A percentile compares a stretch with the other conserved stretches of the same genome.
phyloP scores from a whole-genome alignment of 1,140 invertebrate genomes.

The Tigriopus japonicus region DNA sequence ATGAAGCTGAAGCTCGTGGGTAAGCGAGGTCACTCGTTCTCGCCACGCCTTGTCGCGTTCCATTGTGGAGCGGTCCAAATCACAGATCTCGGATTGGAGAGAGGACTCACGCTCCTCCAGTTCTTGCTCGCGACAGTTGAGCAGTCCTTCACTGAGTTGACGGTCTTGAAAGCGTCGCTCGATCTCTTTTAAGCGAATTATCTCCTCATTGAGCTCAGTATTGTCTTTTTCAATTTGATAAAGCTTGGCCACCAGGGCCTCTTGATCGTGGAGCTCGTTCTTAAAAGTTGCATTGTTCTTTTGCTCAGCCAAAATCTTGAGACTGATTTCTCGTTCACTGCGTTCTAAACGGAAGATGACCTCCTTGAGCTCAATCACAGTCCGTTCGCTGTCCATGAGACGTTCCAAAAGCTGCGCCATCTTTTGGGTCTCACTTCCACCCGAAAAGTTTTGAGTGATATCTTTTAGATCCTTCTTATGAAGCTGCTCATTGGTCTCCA shows the following conservation, averaged over 20 bases:
- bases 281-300: background rate
- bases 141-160: background rate
- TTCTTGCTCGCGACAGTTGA: background rate
- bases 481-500: no score
- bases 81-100: background rate
- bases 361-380: background rate
- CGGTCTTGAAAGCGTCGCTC: no score
- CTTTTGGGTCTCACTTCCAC: no score
- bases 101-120: background rate
- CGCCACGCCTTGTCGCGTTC: background rate
- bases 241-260: background rate
- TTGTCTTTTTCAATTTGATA: background rate
- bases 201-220: background rate
- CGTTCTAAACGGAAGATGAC: background rate
- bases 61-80: background rate
- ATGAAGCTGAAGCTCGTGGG: background rate
- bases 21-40: background rate
- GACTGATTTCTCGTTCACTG: background rate
- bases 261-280: background rate
- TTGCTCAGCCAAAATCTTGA: background rate
- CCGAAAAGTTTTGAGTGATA: no score
- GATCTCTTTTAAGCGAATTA: background rate
- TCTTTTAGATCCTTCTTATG: no score
- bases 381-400: background rate
- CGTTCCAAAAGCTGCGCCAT: background rate